Base-by-base conservation (phyloP, 2,888 invertebrate genomes). In the Cephonodes hylas region DNA sequence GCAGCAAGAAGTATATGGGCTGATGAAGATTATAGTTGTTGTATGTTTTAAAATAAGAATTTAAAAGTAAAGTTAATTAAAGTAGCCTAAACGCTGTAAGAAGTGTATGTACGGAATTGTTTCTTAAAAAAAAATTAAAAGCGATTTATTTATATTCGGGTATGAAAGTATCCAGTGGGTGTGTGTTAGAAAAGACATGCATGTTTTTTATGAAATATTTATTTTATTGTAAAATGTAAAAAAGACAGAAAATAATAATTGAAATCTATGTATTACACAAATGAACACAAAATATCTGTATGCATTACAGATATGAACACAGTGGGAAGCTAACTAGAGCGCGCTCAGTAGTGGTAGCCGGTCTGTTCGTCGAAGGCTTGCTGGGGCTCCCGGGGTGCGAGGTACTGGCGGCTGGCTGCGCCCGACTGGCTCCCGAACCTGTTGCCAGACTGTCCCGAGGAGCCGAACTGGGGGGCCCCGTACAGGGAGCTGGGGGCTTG, bases 321-420 rank as follows among this genome's bases (percentile, higher is more conserved):
- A 72, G 65, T 69, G 27, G 60, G 23, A 27, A 65, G 72, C 58
- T 66, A 60, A 62, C 48, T 56, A 63, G 44, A 27, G 48, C 58
- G 23, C 38, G 45, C 60, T 75, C 81, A 91, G 64, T 91, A 91
- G 25, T 84, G 81, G 73, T 91, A 91, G 48, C 90, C 90, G 20
- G 88, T 88, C 60, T 87, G 68, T 63, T 89, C 91, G 58, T 92
- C 88, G 63, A 92, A 92, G 31, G 80, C 69, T 65, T 91, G 91
- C 63, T 90, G 89, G 20, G 88, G 87, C 25, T 75, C 62, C 64
- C 80, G 83, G 1, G 91, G 89, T 5, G 88, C 80, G 66, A 86
- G 74, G 76, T 91, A 90, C 68, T 90, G 89, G 59, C 86, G 85
- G 73, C 75, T 85, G 63, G 83, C 64, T n/a, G 81, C 75, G 59